Percentiles rank a stretch among this genome's conserved stretches.
phyloP scores from a whole-genome alignment of 2,888 invertebrate species.

The Pheosia gnoma region DNA sequence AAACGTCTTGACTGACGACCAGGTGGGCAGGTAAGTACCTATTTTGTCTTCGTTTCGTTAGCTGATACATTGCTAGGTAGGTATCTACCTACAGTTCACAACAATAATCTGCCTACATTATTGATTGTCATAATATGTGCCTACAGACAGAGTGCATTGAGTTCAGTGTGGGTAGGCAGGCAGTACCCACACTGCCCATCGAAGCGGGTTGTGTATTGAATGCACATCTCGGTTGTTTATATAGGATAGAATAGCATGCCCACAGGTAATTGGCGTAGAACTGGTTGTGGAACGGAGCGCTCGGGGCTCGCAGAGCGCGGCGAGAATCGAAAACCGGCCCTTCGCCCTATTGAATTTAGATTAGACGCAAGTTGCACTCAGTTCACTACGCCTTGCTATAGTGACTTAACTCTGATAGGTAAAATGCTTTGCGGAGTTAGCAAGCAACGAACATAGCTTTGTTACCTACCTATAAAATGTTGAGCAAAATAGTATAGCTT shows the following conservation, averaged over 20 bases:
- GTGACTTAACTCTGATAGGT: constrained; percentile 10
- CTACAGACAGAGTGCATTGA: constrained; percentile 25
- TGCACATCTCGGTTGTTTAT: constrained; percentile 55
- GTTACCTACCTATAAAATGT: not conserved
- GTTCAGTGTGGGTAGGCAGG: constrained; percentile 28
- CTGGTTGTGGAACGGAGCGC: constrained; percentile 46
- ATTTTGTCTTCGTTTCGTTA: constrained; percentile 1
- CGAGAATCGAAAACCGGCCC: constrained; percentile 59
- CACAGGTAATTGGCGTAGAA: constrained; percentile 46
- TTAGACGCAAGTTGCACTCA: constrained; percentile 48
- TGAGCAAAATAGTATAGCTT: too few species aligned
- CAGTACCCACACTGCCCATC: constrained; percentile 25
- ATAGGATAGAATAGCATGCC: constrained; percentile 50
- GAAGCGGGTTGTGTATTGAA: constrained; percentile 39
- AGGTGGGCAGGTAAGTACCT: constrained; percentile 4
- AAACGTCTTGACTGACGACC: constrained; percentile 14
- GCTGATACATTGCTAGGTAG: not conserved
- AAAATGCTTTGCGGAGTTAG: constrained; percentile 10
- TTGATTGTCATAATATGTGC: constrained; percentile 4
- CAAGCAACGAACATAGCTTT: not conserved
- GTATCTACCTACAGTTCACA: constrained; percentile 5
- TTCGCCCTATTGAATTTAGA: constrained; percentile 57
- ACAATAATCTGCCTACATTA: not conserved
- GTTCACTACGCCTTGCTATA: constrained; percentile 15
- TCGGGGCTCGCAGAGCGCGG: constrained; percentile 22